A percentile compares a stretch with the other conserved stretches of the same genome.
Conservation (phyloP, 2,113 vertebrate genomes). For the Corapipo altera region DNA sequence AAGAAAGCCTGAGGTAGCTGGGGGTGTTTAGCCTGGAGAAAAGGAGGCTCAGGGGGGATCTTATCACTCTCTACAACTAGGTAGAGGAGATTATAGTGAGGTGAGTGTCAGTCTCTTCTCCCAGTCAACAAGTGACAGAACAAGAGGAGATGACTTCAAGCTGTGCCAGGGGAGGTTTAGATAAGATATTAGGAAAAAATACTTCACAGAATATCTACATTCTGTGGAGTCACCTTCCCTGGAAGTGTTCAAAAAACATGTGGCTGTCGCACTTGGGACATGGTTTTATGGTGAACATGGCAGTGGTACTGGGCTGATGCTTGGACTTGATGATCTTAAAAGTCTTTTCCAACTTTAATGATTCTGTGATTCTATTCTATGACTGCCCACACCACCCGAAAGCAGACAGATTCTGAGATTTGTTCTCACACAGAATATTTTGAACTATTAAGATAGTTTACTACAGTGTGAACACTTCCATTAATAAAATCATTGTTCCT, state of each 20-base stretch:
- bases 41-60: fast-evolving
- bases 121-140: neutral
- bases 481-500: neutral
- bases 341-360: neutral
- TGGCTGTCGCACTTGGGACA: neutral
- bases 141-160: neutral
- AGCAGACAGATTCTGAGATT: neutral
- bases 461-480: neutral
- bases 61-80: fast-evolving
- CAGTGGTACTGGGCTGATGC: neutral
- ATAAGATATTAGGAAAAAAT: neutral
- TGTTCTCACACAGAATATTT: fast-evolving
- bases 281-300: neutral
- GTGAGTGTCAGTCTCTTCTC: neutral
- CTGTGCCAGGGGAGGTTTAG: neutral
- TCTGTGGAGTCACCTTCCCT: neutral
- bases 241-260: neutral
- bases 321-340: neutral
- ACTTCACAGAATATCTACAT: neutral
- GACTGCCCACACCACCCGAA: neutral
- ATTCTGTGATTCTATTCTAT: neutral
- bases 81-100: neutral
- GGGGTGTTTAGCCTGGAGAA: neutral
- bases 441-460: neutral
- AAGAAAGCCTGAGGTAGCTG: neutral